Evolutionary conservation across 2,888 invertebrate species (phyloP), one percentile per base, ranked within the genome.

Genomic region (Bombyx huttoni): DNA sequence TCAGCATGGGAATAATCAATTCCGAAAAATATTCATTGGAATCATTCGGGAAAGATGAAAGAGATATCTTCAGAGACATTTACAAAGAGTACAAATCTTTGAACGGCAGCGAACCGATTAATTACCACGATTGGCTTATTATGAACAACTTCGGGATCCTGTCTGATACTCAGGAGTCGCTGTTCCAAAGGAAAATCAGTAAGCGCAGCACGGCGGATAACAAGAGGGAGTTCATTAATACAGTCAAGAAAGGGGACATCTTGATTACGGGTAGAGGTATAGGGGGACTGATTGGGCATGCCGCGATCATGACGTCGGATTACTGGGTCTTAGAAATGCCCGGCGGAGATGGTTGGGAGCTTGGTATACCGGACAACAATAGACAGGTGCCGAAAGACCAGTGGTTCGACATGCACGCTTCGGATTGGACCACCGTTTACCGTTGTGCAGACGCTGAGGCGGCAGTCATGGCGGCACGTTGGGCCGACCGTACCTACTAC

Each of bases 1-100:
- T 83, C 62, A 66, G 68, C 56, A 62, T 67, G 70, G 77, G 77
- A 60, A 75, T 81, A 68, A 82, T 83, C 58, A 73, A 78, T 74
- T 68, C 65, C 46, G 64, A 75, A 65, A 81, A 81, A 68, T 80
- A 82, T 65, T 54, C 67, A 50, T 68, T 76, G 33, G 58, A 70
- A 63, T 61, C 70, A 12, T 81, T 82, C 59, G 63, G 65, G 53
- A 65, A 58, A 53, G 74, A 80, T 56, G 78, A 78, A 64, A 61
- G 58, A 61, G 72, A 69, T 51, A 60, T 78, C 61, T 81, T 79
- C 54, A 73, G 69, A 64, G 69, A 74, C 58, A 57, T 72, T 56
- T 78, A 69, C 58, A 56, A 56, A 40, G 67, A 73, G 58, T 75
- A 72, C 52, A 56, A 58, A 52, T 61, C 64, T 34, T 51, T 64